These are phyloP conservation scores for Lepidonotus clava DNA, from an alignment of 2,888 invertebrate species.

Conservation along the genomic window DNA sequence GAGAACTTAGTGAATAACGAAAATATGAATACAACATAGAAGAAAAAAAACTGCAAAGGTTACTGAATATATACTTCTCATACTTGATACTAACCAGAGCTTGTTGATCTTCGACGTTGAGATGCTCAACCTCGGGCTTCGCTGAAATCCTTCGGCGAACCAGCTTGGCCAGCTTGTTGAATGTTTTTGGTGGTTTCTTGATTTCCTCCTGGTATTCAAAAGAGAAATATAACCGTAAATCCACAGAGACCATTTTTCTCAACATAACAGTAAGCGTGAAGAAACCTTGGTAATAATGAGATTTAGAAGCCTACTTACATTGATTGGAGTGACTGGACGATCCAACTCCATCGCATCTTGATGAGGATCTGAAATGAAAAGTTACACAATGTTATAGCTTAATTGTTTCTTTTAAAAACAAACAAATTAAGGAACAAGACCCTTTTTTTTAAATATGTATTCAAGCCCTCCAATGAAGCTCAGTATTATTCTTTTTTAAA, in stretches of 20 bases:
- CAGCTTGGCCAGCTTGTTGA: slow-evolving; percentile 72
- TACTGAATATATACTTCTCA: neutral
- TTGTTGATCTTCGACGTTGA: slow-evolving; percentile 77
- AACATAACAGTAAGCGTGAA: neutral
- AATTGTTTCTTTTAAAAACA: no score
- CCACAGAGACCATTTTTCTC: neutral
- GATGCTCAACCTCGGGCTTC: slow-evolving; percentile 70
- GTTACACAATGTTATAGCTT: no score
- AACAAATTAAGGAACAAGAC: neutral
- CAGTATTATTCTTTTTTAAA: no score
- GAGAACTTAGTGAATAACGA: no score
- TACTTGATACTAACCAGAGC: slow-evolving; percentile 70
- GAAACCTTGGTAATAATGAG: neutral
- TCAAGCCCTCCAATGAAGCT: no score
- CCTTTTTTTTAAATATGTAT: no score
- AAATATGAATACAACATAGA: no score
- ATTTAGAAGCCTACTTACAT: slow-evolving; percentile 69
- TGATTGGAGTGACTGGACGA: slow-evolving; percentile 76
- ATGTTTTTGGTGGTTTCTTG: slow-evolving; percentile 70
- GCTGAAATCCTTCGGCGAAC: slow-evolving; percentile 75
- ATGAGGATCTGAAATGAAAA: slow-evolving; percentile 67
- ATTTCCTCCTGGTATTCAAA: slow-evolving; percentile 73
- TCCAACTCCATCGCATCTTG: slow-evolving; percentile 70
- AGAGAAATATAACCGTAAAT: neutral
- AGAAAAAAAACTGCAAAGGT: neutral